A percentile compares a stretch with the other conserved stretches of the same genome.
These are phyloP conservation scores for Paramuricea clavata DNA, from an alignment of 92 coral and sea anemone species.

Conservation along the genomic window DNA sequence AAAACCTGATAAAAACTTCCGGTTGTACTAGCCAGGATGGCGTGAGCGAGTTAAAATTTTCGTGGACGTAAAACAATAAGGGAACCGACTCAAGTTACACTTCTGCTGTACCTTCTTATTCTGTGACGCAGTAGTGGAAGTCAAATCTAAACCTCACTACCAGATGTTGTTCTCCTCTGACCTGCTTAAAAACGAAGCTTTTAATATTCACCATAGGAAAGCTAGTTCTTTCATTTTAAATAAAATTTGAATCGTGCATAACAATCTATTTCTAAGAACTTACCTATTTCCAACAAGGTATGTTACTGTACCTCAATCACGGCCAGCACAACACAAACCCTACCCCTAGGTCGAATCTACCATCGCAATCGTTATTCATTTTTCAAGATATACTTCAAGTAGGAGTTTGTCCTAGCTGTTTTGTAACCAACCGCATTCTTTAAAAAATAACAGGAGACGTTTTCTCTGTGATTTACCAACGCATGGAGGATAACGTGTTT, in stretches of 20 bases:
- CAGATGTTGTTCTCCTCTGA: background rate
- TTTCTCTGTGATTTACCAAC: slow-evolving; percentile 93
- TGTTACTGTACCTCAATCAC: background rate
- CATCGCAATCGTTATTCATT: no score
- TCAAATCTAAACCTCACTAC: no score
- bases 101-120: no score
- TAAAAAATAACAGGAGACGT: slow-evolving; percentile 85
- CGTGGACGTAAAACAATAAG: no score
- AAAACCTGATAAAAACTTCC: no score
- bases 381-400: background rate
- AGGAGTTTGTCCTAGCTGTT: slow-evolving; percentile 47
- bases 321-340: no score
- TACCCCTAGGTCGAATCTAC: no score
- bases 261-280: background rate
- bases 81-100: no score
- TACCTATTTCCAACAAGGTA: background rate
- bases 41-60: no score
- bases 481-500: slow-evolving; percentile 97
- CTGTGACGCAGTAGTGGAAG: no score
- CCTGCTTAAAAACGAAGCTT: background rate
- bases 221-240: background rate
- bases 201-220: background rate
- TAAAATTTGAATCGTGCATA: background rate
- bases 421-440: slow-evolving; percentile 98
- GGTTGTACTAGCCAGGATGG: no score